A percentile compares a stretch with the other conserved stretches of the same genome.
Conservation (phyloP, 2,797 vertebrate genomes). For the Epinephelus malabaricus region DNA sequence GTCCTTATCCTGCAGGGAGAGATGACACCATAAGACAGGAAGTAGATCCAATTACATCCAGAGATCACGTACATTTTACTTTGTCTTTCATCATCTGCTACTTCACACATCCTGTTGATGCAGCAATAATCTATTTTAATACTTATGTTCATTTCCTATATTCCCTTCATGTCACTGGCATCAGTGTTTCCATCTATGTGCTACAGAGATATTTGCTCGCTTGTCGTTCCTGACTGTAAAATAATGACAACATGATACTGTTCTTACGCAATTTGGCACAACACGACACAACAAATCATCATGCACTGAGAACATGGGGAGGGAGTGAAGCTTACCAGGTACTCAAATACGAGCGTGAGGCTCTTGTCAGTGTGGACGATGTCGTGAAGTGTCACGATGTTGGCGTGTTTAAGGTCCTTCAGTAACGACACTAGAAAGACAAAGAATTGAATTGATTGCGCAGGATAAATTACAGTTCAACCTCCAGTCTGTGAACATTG, state of each 20-base stretch:
- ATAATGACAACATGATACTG: background rate
- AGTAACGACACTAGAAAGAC: constrained; percentile 92
- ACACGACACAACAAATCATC: background rate
- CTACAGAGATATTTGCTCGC: background rate
- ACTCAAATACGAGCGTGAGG: constrained; percentile 98
- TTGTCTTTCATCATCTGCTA: background rate
- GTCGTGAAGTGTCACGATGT: constrained; percentile 98
- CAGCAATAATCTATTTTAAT: background rate
- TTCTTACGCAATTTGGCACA: background rate
- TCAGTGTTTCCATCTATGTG: background rate
- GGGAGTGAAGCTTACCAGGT: constrained; percentile 89
- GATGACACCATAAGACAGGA: constrained; percentile 19
- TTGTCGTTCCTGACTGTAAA: background rate
- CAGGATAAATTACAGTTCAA: background rate
- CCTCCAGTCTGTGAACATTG: background rate
- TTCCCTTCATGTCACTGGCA: background rate
- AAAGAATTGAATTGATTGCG: background rate
- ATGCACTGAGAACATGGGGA: background rate
- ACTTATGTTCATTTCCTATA: background rate
- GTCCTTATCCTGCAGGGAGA: constrained; percentile 93
- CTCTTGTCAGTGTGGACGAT: constrained; percentile 99
- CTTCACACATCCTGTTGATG: background rate
- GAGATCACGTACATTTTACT: background rate
- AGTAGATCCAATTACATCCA: background rate
- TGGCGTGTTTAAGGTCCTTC: constrained; percentile 99